Conservation (phyloP, 1,140 invertebrate genomes). For the Microplitis demolitor region DNA sequence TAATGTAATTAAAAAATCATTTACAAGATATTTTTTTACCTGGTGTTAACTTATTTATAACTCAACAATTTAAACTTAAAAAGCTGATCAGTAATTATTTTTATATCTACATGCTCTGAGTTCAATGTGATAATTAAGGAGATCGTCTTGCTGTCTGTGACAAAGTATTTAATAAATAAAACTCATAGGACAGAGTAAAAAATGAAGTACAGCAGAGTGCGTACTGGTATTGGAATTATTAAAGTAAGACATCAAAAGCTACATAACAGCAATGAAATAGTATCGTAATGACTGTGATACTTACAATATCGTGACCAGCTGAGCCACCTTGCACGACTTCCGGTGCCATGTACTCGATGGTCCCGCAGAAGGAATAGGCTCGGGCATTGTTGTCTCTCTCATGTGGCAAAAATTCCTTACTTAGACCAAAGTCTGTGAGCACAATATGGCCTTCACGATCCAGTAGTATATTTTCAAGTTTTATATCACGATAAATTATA, state of each 20-base stretch:
- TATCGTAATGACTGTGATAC: conserved; percentile 50
- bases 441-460: conserved; percentile 89
- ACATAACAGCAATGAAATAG: background rate
- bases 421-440: conserved; percentile 89
- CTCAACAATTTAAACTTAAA: too few species aligned
- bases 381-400: conserved; percentile 65
- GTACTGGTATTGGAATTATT: background rate
- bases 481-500: conserved; percentile 92
- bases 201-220: background rate
- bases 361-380: conserved; percentile 97
- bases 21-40: too few species aligned
- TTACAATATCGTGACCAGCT: conserved; percentile 88
- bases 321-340: conserved; percentile 85
- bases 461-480: conserved; percentile 90
- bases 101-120: too few species aligned
- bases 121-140: background rate
- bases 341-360: conserved; percentile 96
- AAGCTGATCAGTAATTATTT: too few species aligned
- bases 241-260: background rate
- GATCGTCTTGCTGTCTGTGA: too few species aligned
- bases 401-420: conserved; percentile 81
- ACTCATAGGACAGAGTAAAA: background rate
- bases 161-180: too few species aligned
- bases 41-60: too few species aligned
- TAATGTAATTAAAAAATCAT: too few species aligned